Base-by-base conservation (phyloP, 2,888 invertebrate species). In the Argyresthia goedartella region DNA sequence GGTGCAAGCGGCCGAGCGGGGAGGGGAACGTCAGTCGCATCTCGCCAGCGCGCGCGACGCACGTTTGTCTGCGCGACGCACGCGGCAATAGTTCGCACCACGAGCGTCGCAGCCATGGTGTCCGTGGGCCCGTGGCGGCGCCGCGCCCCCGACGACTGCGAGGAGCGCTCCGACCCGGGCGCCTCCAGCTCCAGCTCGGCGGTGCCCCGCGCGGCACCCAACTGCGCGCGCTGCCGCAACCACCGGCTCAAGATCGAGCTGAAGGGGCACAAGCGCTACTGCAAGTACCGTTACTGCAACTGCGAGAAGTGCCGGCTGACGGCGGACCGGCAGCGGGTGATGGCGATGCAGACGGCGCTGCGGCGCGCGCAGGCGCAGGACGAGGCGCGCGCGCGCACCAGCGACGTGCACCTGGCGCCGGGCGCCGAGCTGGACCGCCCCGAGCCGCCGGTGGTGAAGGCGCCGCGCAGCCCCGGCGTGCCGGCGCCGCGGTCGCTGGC, bases 241-340 rank as follows among this genome's bases (percentile, higher is more conserved):
- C 97, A 97, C 80, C 91, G 93, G n/a, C 88, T 95, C 68, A 95
- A 95, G 75, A 92, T 95, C 60, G 91, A 92, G 76, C 89, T 97
- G 58, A 96, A 95, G 79, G 96, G 95, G 13, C 97, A 97, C 87
- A 97, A 97, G 76, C 89, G 95, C 35, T 96, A 95, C 81, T 98
- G 97, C 88, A 91, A 91, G 67, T 96, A 89, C 81, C 91, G 95
- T 58, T 89, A 90, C 70, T 97, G 97, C 81, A 90, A 87, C 56
- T 97, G 97, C 80, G 92, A 93, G 60, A 95, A 95, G 81, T 97
- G 97, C 74, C 90, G 92, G 56, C 82, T 95, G 54, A 96, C 96
- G 0, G 93, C 94, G 0, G 95, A 96, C 67, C 82, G 97, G 48
- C 96, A 96, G 79, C 87, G 93, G 14, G 94, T 96, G 54, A 97